Percentiles rank a stretch among this genome's conserved stretches.
These are phyloP conservation scores for Dyspetes luteomarginatus DNA, from an alignment of 2,888 invertebrate genomes.

Conservation along the genomic window DNA sequence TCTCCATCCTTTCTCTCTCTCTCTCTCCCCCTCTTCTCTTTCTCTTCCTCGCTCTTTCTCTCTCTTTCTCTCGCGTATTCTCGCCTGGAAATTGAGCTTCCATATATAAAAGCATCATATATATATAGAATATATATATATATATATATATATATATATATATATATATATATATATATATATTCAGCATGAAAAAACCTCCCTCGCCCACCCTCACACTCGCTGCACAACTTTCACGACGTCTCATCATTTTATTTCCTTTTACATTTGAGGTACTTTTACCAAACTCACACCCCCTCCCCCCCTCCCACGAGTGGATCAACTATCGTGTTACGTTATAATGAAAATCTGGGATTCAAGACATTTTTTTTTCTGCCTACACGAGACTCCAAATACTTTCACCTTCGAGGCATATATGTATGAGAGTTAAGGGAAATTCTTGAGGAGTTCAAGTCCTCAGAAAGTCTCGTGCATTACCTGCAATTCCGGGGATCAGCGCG, in stretches of 20 bases:
- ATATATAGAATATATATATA: too few relatives aligned
- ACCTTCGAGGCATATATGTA: too few relatives aligned
- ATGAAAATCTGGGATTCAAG: constrained; percentile 11
- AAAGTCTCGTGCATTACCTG: too few relatives aligned
- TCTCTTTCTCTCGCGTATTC: background rate
- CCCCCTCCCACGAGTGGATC: background rate
- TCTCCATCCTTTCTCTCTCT: constrained; percentile 57
- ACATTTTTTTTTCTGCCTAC: background rate
- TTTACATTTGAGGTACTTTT: background rate
- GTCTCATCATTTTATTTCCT: constrained; percentile 22
- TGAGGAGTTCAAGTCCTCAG: too few relatives aligned
- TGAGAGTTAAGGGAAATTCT: too few relatives aligned
- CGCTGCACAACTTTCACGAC: constrained; percentile 26
- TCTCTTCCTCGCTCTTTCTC: background rate
- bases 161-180: too few relatives aligned
- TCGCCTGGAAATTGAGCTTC: constrained; percentile 34
- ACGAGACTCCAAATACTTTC: background rate
- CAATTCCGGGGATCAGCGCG: too few relatives aligned
- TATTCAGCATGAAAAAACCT: constrained; percentile 2
- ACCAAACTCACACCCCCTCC: too few relatives aligned
- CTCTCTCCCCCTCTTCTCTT: constrained; percentile 29
- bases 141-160: too few relatives aligned
- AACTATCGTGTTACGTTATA: background rate
- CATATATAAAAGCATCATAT: background rate
- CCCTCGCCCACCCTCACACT: background rate